These are phyloP conservation scores for Bombus polaris DNA, from an alignment of 1,140 invertebrate species.

Conservation along the genomic window DNA sequence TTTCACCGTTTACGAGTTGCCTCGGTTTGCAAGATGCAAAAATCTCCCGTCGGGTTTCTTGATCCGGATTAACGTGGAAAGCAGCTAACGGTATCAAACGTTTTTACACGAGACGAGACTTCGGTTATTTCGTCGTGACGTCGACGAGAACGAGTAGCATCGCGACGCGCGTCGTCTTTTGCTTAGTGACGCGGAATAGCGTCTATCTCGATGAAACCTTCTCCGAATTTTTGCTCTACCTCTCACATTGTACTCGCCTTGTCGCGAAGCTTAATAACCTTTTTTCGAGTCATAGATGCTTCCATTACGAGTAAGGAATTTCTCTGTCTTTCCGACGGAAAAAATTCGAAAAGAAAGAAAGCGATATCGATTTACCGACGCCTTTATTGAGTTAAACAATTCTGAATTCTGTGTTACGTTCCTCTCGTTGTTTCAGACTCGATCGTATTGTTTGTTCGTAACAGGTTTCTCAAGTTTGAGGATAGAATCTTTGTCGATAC, in stretches of 20 bases:
- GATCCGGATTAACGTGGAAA: slow-evolving; percentile 58
- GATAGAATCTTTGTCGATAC: too few species aligned
- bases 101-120: slow-evolving; percentile 57
- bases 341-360: not conserved
- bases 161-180: slow-evolving; percentile 18
- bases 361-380: too few species aligned
- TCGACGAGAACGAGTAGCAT: not conserved
- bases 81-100: slow-evolving; percentile 51
- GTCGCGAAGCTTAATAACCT: slow-evolving; percentile 5
- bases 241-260: not conserved
- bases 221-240: not conserved
- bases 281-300: not conserved
- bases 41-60: slow-evolving; percentile 26
- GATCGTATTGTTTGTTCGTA: too few species aligned
- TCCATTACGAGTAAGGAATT: not conserved
- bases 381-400: too few species aligned
- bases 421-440: too few species aligned
- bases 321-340: not conserved
- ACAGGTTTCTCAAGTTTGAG: too few species aligned
- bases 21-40: slow-evolving; percentile 18
- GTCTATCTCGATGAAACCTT: slow-evolving; percentile 4
- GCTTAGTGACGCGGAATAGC: slow-evolving; percentile 41
- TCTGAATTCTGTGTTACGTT: not conserved
- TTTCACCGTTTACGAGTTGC: slow-evolving; percentile 13
- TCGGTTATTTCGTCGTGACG: slow-evolving; percentile 48